These are phyloP conservation scores for Synaphobranchus kaupii DNA, from an alignment of 2,797 vertebrate species.

Conservation along the genomic window DNA sequence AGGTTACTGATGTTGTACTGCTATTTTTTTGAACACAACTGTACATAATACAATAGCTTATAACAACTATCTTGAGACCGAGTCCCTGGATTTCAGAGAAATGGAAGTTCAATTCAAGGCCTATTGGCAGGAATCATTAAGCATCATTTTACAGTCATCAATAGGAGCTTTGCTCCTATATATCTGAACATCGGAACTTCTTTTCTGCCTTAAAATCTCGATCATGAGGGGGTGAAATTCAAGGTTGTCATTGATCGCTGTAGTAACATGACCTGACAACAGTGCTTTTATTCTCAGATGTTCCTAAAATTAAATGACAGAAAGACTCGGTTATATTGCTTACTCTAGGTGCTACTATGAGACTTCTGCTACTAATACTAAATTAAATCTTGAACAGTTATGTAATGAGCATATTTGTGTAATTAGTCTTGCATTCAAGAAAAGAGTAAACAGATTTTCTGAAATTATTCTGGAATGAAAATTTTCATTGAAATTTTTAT, in stretches of 20 bases:
- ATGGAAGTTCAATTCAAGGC: not conserved
- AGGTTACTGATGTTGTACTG: too few relatives aligned
- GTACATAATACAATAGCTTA: constrained; percentile 6
- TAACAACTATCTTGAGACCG: not conserved
- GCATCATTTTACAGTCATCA: not conserved
- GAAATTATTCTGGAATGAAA: not conserved
- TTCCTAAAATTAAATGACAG: not conserved
- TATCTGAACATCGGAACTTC: not conserved
- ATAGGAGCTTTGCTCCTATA: not conserved
- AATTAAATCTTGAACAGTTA: not conserved
- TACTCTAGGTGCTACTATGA: not conserved
- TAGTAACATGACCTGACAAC: not conserved
- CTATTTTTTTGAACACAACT: too few relatives aligned
- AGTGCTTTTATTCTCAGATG: not conserved
- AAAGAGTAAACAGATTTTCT: not conserved
- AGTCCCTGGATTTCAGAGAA: constrained; percentile 3
- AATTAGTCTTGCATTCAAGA: not conserved
- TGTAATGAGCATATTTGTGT: not conserved
- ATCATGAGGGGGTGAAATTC: not conserved
- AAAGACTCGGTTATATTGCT: not conserved
- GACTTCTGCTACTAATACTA: not conserved
- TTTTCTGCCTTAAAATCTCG: not conserved
- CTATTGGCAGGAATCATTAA: not conserved
- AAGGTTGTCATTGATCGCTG: not conserved
- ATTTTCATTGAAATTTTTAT: not conserved